These are phyloP conservation scores for Tortricodes alternella DNA, from an alignment of 2,888 invertebrate genomes.

Conservation along the genomic window DNA sequence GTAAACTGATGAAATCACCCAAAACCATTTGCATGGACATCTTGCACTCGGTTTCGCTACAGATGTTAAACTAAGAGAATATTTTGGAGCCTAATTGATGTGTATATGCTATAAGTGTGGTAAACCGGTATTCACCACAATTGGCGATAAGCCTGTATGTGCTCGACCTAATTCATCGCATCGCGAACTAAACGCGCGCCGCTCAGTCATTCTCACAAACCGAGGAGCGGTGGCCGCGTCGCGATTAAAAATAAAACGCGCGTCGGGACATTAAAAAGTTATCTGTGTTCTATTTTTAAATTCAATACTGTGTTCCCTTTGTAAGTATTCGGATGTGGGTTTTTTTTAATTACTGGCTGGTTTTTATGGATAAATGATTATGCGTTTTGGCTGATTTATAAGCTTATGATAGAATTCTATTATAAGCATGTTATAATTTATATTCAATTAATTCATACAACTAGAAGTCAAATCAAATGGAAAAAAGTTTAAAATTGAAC, in stretches of 20 bases:
- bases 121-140: conserved; percentile 19
- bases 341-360: not conserved
- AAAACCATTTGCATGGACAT: too few relatives aligned
- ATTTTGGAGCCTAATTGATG: not conserved
- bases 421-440: too few relatives aligned
- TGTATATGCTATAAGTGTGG: not conserved
- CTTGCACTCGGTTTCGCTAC: too few relatives aligned
- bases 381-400: not conserved
- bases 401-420: not conserved
- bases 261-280: conserved; percentile 19
- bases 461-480: too few relatives aligned
- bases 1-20: too few relatives aligned
- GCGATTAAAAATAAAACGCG: conserved; percentile 25
- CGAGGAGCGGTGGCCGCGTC: conserved; percentile 19
- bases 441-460: too few relatives aligned
- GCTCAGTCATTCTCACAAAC: conserved; percentile 22
- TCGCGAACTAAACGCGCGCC: conserved; percentile 1
- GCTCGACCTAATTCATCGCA: conserved; percentile 23
- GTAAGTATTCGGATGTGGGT: conserved; percentile 21
- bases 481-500: too few relatives aligned
- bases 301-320: conserved; percentile 11
- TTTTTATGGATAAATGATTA: not conserved
- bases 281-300: conserved; percentile 19
- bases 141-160: conserved; percentile 22
- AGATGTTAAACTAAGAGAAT: not conserved